These are phyloP conservation scores for Drosophila seclusa DNA, from an alignment of 2,888 invertebrate genomes.

Conservation along the genomic window DNA sequence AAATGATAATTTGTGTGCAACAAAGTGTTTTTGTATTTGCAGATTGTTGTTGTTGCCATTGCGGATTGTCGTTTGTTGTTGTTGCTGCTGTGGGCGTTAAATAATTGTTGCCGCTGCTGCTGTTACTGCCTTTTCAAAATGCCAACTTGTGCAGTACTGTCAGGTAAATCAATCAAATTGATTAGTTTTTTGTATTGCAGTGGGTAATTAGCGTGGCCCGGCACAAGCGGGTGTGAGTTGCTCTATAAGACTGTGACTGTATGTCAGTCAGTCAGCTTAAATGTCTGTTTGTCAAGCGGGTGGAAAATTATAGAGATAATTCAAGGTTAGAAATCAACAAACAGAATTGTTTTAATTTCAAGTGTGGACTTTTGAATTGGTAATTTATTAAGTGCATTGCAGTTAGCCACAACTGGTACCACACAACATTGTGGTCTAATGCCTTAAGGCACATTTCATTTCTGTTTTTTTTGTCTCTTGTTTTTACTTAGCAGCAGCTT, in stretches of 20 bases:
- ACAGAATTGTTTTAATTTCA: constrained; percentile 53
- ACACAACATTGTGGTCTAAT: constrained; percentile 16
- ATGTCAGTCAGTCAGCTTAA: constrained; percentile 3
- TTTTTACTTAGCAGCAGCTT: constrained; percentile 30
- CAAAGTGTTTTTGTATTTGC: constrained; percentile 52
- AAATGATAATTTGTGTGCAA: constrained; percentile 77
- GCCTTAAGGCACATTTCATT: constrained; percentile 17
- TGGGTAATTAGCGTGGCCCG: constrained; percentile 73
- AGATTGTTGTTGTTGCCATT: constrained; percentile 2
- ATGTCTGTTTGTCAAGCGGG: constrained; percentile 44
- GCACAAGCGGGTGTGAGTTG: constrained; percentile 63
- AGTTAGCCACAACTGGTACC: constrained; percentile 20
- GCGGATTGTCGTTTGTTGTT: constrained; percentile 18
- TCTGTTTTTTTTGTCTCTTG: not conserved
- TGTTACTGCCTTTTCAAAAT: constrained; percentile 62
- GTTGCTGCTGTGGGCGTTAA: constrained; percentile 50
- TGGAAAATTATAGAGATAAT: constrained; percentile 65
- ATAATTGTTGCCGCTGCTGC: constrained; percentile 40
- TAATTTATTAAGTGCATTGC: constrained; percentile 49
- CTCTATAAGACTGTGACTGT: constrained; percentile 34
- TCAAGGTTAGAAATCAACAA: constrained; percentile 61
- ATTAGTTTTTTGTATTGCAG: constrained; percentile 75
- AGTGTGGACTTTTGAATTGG: constrained; percentile 36
- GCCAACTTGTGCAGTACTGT: constrained; percentile 79
- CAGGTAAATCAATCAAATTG: constrained; percentile 83